A percentile compares a stretch with the other conserved stretches of the same genome.
Conservation (phyloP, 2,888 invertebrate genomes). For the Lepidocyrtoides sp. region DNA sequence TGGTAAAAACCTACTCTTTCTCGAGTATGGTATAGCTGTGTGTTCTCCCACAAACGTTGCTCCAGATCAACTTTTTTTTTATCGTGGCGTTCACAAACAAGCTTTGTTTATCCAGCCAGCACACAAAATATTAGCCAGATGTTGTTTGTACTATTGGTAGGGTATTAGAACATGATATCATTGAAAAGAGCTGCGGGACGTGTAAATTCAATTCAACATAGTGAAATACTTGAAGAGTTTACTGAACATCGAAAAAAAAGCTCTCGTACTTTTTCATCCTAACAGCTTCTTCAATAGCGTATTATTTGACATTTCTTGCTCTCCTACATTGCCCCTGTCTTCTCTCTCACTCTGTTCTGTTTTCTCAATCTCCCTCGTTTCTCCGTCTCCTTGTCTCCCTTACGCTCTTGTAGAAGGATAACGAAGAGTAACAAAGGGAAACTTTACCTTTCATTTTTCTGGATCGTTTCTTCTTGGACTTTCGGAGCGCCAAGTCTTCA, state of each 20-base stretch:
- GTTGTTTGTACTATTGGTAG: neutral
- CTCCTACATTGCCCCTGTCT: neutral
- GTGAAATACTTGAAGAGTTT: constrained; percentile 5
- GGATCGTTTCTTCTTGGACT: constrained; percentile 81
- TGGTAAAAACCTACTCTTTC: neutral
- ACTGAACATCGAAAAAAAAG: constrained; percentile 5
- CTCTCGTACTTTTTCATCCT: constrained; percentile 42
- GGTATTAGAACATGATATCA: constrained; percentile 27
- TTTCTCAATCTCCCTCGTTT: neutral
- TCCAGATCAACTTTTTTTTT: neutral
- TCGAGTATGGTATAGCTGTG: neutral
- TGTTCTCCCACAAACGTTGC: constrained; percentile 21
- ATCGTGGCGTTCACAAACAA: neutral
- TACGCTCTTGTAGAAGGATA: constrained; percentile 2
- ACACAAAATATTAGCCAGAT: constrained; percentile 22
- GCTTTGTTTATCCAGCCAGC: constrained; percentile 46
- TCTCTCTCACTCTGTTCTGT: neutral
- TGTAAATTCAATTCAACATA: neutral
- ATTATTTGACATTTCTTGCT: constrained; percentile 53
- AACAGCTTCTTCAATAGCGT: constrained; percentile 28
- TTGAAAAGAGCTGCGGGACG: constrained; percentile 49
- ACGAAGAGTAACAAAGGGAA: constrained; percentile 69
- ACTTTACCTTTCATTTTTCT: constrained; percentile 83
- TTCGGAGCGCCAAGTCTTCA: constrained; percentile 75
- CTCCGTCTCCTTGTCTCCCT: neutral